phyloP scores from a whole-genome alignment of 2,113 vertebrate genomes.

The Rhinogobius similis region DNA sequence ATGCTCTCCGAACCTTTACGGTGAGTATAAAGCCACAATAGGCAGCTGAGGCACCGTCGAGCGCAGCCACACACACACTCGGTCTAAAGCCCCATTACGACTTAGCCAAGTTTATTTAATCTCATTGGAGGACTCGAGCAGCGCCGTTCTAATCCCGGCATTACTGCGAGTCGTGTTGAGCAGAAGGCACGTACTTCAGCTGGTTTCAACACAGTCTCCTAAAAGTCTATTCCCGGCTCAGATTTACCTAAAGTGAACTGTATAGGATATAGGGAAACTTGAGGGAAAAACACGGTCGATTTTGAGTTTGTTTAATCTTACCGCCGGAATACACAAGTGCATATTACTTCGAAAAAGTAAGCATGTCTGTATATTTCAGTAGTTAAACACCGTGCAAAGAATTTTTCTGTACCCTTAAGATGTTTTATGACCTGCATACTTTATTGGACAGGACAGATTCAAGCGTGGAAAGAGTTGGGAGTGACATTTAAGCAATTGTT shows the following conservation, averaged over 20 bases:
- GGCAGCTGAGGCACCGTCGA: slow-evolving; percentile 1
- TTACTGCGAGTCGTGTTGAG: slow-evolving; percentile 51
- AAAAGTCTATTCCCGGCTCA: slow-evolving; percentile 1
- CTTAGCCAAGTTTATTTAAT: slow-evolving; percentile 64
- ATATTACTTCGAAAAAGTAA: too few relatives aligned
- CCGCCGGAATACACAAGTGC: not conserved
- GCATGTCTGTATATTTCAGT: not conserved
- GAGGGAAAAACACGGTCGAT: not conserved
- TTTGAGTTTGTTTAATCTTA: not conserved
- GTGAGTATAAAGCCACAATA: slow-evolving; percentile 7
- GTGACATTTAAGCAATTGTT: too few relatives aligned
- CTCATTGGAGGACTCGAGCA: slow-evolving; percentile 65
- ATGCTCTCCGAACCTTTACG: slow-evolving; percentile 9
- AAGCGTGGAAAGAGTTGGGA: too few relatives aligned
- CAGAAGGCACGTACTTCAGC: slow-evolving; percentile 19
- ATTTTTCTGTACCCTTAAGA: too few relatives aligned
- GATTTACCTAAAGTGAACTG: not conserved
- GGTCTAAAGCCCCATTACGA: slow-evolving; percentile 56
- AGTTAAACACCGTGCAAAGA: too few relatives aligned
- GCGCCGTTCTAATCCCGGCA: slow-evolving; percentile 66
- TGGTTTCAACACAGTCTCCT: not conserved
- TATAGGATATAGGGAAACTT: not conserved
- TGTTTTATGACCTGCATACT: too few relatives aligned
- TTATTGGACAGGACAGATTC: too few relatives aligned
- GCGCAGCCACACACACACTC: slow-evolving; percentile 21